Evolutionary conservation across 2,113 vertebrate species (phyloP), one percentile per base, ranked within the genome.

Genomic region (Pseudorectes ferrugineus): DNA sequence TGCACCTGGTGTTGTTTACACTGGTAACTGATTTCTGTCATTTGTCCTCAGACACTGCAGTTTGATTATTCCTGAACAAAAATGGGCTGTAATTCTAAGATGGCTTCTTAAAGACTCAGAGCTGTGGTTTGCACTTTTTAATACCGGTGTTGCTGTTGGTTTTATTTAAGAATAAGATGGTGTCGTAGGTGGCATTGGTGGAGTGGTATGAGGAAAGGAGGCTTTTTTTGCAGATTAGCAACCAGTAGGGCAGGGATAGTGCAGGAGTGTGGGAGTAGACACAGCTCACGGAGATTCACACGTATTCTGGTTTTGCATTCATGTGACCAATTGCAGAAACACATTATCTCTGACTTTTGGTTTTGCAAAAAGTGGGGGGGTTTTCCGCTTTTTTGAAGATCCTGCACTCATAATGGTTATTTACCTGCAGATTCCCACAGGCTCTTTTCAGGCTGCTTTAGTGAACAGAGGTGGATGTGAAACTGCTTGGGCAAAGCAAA

Each of bases 401-500:
- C n/a, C 43, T 75, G 52, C 61, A 22, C 42, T 57, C 28, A 5
- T 21, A 42, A 58, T 59, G 43, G 15, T 80, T 85, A 55, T 82
- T 90, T 74, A 81, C 40, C 48, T 66, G 52, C 23, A 28, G 72
- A 57, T 80, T 94, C 72, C 77, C 67, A 35, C 35, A 15, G 36
- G 51, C 45, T 91, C 5, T 1, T 48, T 81, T 87, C 55, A 48
- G 74, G 42, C 49, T 58, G 33, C 89, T 73, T 36, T 54, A 23
- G 40, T 77, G 86, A 92, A 36, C 20, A 36, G 36, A 22, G 11
- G 14, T 61, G 58, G 66, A 68, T 84, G 36, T 85, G 90, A 42
- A 95, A 93, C 77, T 66, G 29, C 63, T 79, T 85, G 65, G 33
- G n/a, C 63, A 84, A 85, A 84, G 76, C 16, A 43, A 55, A 65